These are phyloP conservation scores for Sitta carolinensis DNA, from an alignment of 2,797 vertebrate genomes.

Conservation along the genomic window DNA sequence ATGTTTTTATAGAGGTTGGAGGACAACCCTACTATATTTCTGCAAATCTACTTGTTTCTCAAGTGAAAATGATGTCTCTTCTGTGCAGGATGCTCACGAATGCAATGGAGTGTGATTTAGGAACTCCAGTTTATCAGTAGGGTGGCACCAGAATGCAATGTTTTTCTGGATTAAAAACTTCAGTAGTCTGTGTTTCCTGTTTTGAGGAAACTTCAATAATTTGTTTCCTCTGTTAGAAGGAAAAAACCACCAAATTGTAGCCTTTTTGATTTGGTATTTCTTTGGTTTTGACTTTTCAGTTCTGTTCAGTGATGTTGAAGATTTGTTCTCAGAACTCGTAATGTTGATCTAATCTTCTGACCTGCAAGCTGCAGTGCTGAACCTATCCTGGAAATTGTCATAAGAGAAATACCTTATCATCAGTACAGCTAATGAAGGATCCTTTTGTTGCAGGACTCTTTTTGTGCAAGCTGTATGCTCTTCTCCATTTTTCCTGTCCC, in stretches of 20 bases:
- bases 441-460: background rate
- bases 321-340: background rate
- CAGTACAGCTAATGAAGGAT: background rate
- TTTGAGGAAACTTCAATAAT: background rate
- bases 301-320: background rate
- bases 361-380: background rate
- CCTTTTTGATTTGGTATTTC: background rate
- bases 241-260: background rate
- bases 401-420: background rate
- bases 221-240: background rate
- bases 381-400: background rate
- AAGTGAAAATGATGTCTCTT: background rate
- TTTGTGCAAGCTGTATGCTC: background rate
- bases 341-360: background rate
- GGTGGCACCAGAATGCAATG: background rate
- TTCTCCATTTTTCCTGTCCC: background rate
- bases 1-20: background rate
- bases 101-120: background rate
- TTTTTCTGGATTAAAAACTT: background rate
- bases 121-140: background rate
- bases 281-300: background rate
- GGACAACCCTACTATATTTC: background rate
- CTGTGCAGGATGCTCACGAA: background rate
- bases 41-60: background rate
- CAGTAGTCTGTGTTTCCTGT: background rate